Conservation (phyloP, 1,140 invertebrate species). For the Polypedilum pembai region DNA sequence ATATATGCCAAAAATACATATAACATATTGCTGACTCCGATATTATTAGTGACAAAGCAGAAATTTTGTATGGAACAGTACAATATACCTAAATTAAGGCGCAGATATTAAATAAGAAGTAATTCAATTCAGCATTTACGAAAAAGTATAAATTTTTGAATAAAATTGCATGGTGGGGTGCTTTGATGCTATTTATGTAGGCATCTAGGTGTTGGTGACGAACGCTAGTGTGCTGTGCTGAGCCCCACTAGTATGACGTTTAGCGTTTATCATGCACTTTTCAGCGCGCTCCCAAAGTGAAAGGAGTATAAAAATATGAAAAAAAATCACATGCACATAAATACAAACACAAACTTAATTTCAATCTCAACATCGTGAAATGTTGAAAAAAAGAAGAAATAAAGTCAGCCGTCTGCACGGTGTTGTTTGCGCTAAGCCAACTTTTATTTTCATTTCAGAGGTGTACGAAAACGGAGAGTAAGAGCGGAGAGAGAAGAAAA, state of each 20-base stretch:
- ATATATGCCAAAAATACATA: no score
- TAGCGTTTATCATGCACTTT: constrained; percentile 17
- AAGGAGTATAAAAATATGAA: constrained; percentile 7
- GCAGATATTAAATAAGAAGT: no score
- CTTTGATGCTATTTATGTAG: background rate
- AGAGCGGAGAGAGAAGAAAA: background rate
- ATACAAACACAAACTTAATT: background rate
- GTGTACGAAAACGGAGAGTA: constrained; percentile 21
- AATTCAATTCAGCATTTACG: no score
- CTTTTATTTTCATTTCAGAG: constrained; percentile 27
- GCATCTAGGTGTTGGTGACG: background rate
- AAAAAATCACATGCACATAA: background rate
- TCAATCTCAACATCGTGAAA: constrained; percentile 4
- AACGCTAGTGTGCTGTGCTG: background rate
- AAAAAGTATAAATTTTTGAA: no score
- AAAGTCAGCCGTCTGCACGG: background rate
- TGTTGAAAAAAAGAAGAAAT: constrained; percentile 11
- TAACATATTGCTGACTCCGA: no score
- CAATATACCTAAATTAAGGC: no score
- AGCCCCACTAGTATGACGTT: background rate
- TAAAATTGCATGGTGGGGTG: background rate
- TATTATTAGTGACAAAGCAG: no score
- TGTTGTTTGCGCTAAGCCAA: background rate
- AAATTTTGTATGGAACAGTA: no score
- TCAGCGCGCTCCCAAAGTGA: background rate